A percentile compares a stretch with the other conserved stretches of the same genome.
These are phyloP conservation scores for Pipistrellus pygmaeus DNA, from an alignment of 2,797 vertebrate species.

Conservation along the genomic window DNA sequence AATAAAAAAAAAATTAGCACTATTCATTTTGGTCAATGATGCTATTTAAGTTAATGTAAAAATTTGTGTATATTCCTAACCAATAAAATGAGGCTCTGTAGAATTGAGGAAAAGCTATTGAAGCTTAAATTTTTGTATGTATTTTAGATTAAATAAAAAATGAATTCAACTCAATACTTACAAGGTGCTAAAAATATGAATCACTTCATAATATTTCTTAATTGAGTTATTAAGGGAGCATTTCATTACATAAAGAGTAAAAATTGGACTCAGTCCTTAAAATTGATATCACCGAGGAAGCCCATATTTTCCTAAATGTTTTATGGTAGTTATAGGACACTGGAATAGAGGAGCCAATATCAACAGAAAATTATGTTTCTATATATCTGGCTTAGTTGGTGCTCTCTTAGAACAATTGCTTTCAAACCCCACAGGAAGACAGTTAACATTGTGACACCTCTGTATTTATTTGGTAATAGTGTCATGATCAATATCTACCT, in stretches of 20 bases:
- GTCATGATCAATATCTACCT: neutral
- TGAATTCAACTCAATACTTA: neutral
- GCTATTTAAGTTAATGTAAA: slow-evolving; percentile 17
- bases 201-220: slow-evolving; percentile 7
- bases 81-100: neutral
- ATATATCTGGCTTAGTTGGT: neutral
- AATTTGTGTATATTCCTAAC: neutral
- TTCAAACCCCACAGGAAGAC: neutral
- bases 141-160: slow-evolving; percentile 32
- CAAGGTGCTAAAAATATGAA: slow-evolving; percentile 6
- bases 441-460: neutral
- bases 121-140: neutral
- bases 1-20: neutral
- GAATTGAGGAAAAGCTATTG: slow-evolving; percentile 40
- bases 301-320: neutral
- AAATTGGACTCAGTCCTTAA: neutral
- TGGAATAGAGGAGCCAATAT: neutral
- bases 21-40: neutral
- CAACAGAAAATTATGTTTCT: neutral
- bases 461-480: slow-evolving; percentile 11
- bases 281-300: neutral
- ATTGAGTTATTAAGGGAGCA: neutral
- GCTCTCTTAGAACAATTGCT: neutral
- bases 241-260: slow-evolving; percentile 4
- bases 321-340: neutral